Conservation (phyloP, 2,113 vertebrate species). For the Canis aureus region DNA sequence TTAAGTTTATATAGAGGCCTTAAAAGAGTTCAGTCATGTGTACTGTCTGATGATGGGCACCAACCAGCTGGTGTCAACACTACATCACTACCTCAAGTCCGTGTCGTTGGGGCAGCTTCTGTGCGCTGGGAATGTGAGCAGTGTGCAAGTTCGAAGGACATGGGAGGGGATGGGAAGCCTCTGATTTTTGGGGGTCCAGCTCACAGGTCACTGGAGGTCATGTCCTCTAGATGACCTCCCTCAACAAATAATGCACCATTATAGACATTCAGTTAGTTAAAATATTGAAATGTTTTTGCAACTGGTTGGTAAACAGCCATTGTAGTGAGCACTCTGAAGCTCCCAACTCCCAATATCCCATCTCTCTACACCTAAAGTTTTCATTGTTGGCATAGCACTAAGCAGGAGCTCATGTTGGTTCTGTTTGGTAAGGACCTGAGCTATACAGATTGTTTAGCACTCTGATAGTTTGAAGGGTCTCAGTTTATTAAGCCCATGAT, state of each 20-base stretch:
- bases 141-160: neutral
- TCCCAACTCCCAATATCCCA: neutral
- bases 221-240: neutral
- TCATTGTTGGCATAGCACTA: no score
- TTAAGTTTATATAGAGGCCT: neutral
- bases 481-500: neutral
- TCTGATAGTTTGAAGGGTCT: constrained; percentile 8
- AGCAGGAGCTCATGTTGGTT: neutral
- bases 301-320: neutral
- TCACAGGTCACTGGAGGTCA: neutral
- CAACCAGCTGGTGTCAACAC: neutral
- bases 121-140: neutral
- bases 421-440: neutral
- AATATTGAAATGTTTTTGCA: neutral
- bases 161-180: neutral
- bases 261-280: neutral
- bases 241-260: neutral
- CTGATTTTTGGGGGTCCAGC: neutral
- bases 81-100: neutral
- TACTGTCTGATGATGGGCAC: neutral
- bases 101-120: neutral
- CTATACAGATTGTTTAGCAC: neutral
- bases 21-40: neutral
- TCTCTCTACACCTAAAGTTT: neutral
- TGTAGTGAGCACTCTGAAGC: neutral